Conservation (phyloP, 2,888 invertebrate species). For the Aleiodes testaceus region DNA sequence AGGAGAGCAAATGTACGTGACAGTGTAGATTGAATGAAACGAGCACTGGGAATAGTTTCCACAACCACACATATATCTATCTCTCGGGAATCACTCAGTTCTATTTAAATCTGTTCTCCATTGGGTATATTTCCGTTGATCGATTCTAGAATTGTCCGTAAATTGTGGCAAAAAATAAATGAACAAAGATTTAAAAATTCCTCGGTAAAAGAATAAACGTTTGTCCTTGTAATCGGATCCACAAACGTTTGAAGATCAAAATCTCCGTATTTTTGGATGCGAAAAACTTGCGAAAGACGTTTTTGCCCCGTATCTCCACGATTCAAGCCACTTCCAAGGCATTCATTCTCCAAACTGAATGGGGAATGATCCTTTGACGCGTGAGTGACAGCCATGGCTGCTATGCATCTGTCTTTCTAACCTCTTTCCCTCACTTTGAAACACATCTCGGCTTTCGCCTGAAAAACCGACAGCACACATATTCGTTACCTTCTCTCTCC, state of each 20-base stretch:
- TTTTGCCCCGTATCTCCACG: conserved; percentile 8
- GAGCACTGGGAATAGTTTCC: conserved; percentile 20
- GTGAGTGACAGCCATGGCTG: conserved; percentile 63
- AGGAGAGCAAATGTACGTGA: conserved; percentile 25
- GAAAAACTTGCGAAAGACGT: conserved; percentile 35
- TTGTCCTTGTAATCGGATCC: conserved; percentile 43
- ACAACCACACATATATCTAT: conserved; percentile 20
- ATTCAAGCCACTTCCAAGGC: conserved; percentile 31
- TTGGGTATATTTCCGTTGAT: conserved; percentile 12
- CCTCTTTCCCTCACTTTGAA: conserved; percentile 50
- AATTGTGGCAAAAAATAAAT: conserved; percentile 8
- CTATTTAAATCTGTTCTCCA: conserved; percentile 33
- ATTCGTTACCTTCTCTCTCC: conserved; percentile 41
- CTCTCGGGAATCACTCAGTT: conserved; percentile 31
- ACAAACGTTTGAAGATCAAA: conserved; percentile 39
- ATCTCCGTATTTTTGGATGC: conserved; percentile 43
- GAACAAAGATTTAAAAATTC: too few relatives aligned
- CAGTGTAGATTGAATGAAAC: conserved; percentile 35
- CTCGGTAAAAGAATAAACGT: conserved; percentile 37
- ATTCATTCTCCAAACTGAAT: conserved; percentile 43
- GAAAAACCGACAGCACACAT: conserved; percentile 36
- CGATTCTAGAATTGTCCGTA: conserved; percentile 12
- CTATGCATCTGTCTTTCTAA: conserved; percentile 55
- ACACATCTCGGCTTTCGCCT: conserved; percentile 44
- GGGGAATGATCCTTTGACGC: conserved; percentile 61